Evolutionary conservation across 2,113 vertebrate species (phyloP).

Genomic region (Cryptomyrus ogoouensis): DNA sequence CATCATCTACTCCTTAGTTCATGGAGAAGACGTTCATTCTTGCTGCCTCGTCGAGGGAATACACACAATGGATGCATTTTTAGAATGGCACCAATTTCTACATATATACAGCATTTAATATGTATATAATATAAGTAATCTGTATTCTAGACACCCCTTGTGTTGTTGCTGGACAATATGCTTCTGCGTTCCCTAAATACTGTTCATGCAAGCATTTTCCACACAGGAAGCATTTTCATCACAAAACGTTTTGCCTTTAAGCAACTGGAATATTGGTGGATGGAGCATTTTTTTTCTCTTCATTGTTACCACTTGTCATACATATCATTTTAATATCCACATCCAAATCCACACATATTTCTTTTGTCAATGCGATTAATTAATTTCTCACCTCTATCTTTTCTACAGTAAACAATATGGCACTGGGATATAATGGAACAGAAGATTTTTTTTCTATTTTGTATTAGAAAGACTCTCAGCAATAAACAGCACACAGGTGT

Average conservation of each 20-base stretch:
- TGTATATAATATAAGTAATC: neutral
- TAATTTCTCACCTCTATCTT: neutral
- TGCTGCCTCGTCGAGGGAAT: neutral
- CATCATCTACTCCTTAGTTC: neutral
- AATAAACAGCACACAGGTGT: neutral
- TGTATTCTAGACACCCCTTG: neutral
- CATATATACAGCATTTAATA: neutral
- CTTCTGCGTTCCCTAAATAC: neutral
- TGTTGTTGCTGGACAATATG: neutral
- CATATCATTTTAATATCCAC: neutral
- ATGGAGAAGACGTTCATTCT: neutral
- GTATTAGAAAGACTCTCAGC: neutral
- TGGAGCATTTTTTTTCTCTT: neutral
- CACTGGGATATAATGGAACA: neutral
- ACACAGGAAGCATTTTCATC: neutral
- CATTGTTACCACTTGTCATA: neutral
- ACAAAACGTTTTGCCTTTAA: neutral
- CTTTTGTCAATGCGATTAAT: neutral
- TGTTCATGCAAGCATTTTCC: neutral
- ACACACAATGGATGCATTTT: neutral
- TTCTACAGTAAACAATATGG: neutral
- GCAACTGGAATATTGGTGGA: neutral
- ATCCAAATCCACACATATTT: neutral
- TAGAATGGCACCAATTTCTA: neutral
- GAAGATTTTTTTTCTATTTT: neutral